These are phyloP conservation scores for Plebejus melissa DNA, from an alignment of 2,888 invertebrate species.

Conservation along the genomic window DNA sequence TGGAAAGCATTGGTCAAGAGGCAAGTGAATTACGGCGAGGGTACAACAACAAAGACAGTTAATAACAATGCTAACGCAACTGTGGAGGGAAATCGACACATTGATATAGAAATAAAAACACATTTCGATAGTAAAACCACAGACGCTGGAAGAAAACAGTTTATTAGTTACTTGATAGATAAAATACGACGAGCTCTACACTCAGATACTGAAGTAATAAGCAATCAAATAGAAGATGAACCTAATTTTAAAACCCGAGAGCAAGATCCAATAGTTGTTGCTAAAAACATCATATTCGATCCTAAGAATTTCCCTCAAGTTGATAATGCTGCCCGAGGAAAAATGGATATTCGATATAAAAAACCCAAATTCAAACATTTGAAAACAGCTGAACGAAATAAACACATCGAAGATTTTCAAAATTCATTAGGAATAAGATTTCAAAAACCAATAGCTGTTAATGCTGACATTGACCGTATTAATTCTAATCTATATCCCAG, in stretches of 20 bases:
- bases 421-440: slow-evolving; percentile 58
- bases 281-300: slow-evolving; percentile 31
- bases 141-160: slow-evolving; percentile 60
- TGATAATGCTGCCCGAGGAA: slow-evolving; percentile 44
- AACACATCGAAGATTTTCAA: slow-evolving; percentile 50
- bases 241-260: slow-evolving; percentile 54
- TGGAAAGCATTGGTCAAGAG: slow-evolving; percentile 3
- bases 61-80: slow-evolving; percentile 14
- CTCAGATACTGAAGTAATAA: slow-evolving; percentile 42
- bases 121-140: slow-evolving; percentile 63
- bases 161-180: slow-evolving; percentile 55
- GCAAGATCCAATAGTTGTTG: slow-evolving; percentile 53
- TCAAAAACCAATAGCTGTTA: slow-evolving; percentile 55
- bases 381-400: slow-evolving; percentile 60
- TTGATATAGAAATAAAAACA: slow-evolving; percentile 64
- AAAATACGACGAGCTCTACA: slow-evolving; percentile 65
- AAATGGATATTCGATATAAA: slow-evolving; percentile 49
- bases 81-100: slow-evolving; percentile 31
- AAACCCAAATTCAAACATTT: slow-evolving; percentile 55
- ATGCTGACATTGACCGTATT: slow-evolving; percentile 41
- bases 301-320: slow-evolving; percentile 43
- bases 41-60: not conserved
- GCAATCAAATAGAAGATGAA: slow-evolving; percentile 42
- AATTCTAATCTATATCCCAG: slow-evolving; percentile 42
- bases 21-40: not conserved